A percentile compares a stretch with the other conserved stretches of the same genome.
Evolutionary conservation across 2,888 invertebrate species (phyloP).

Genomic region (Cephus pulcher): DNA sequence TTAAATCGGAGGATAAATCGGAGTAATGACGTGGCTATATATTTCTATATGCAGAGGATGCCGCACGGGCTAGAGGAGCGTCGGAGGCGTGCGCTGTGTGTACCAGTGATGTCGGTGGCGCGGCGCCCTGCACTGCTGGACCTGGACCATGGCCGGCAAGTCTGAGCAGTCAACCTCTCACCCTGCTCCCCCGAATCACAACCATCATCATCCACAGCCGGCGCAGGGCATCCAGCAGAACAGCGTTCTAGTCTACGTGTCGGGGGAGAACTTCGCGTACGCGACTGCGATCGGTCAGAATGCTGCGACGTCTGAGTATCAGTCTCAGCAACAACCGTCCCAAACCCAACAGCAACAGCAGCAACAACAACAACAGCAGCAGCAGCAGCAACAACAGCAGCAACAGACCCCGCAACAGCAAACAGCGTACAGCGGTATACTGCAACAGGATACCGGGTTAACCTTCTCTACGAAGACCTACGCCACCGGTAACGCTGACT

Average conservation of each 20-base stretch:
- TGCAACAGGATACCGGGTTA: background rate
- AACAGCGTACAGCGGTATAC: conserved; percentile 5
- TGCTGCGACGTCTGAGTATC: conserved; percentile 42
- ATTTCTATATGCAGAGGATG: conserved; percentile 55
- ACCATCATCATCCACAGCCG: conserved; percentile 44
- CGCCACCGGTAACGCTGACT: background rate
- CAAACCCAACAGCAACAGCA: conserved; percentile 27
- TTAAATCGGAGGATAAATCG: background rate
- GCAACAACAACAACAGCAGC: conserved; percentile 28
- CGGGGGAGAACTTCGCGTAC: conserved; percentile 71
- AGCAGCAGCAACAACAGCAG: conserved; percentile 38
- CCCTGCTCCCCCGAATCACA: conserved; percentile 64
- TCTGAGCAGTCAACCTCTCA: conserved; percentile 74
- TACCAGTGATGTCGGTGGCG: conserved; percentile 79
- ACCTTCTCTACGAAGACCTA: background rate
- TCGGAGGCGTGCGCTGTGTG: conserved; percentile 66
- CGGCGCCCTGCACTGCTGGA: conserved; percentile 60
- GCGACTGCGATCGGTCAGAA: conserved; percentile 67
- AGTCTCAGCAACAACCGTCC: conserved; percentile 35
- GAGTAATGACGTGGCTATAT: background rate
- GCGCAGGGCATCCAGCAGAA: conserved; percentile 48
- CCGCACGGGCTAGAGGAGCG: conserved; percentile 58
- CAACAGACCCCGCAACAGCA: conserved; percentile 18
- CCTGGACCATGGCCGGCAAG: conserved; percentile 80
- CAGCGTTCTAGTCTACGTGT: conserved; percentile 72